Base-by-base conservation (phyloP, 2,797 vertebrate genomes). In the Anguilla marmorata region DNA sequence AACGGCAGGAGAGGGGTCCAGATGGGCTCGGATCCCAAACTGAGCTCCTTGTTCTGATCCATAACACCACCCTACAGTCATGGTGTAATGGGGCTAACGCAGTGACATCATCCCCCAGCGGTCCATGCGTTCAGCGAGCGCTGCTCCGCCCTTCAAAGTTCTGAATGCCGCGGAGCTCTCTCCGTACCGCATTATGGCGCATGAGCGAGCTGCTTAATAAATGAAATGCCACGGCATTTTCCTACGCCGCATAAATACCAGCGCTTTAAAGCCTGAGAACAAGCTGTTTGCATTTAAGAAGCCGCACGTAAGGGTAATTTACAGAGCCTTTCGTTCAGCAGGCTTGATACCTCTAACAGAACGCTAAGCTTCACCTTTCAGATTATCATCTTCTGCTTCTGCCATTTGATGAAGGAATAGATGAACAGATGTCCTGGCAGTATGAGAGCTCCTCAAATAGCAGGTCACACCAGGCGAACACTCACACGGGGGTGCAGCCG, bases 221-320 rank as follows among this genome's bases (percentile, higher is more conserved):
- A 79, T 37, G 0, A 79, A 79, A 79, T 79, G 74, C 33, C 74
- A 41, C 11, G 74, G 74, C 74, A 45, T 79, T 79, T 79, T 79
- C 74, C 41, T 41, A 76, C 33, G 30, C 60, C 21, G 60, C 60
- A 3, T 74, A 16, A 74, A 74, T 37, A 30, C n/a, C 30, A 33
- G 1, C 12, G 69, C 30, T 33, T 30, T 74, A 74, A 33, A 3
- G 27, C 27, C 72, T 11, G 14, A 74, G 74, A 79, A 41, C 74
- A 79, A 37, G 33, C 12, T 41, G 74, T 79, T 45, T 79, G 74
- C 33, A 37, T 79, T 79, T 21, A 41, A 37, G 33, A 79, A 79
- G 74, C 33, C 3, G 74, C 4, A 41, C 14, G 19, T 19, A 41
- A 27, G 63, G 63, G 4, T 27, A 21, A 45, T 37, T 19, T 45